Evolutionary conservation across 1,140 invertebrate genomes (phyloP).

Genomic region (Habropoda laboriosa): DNA sequence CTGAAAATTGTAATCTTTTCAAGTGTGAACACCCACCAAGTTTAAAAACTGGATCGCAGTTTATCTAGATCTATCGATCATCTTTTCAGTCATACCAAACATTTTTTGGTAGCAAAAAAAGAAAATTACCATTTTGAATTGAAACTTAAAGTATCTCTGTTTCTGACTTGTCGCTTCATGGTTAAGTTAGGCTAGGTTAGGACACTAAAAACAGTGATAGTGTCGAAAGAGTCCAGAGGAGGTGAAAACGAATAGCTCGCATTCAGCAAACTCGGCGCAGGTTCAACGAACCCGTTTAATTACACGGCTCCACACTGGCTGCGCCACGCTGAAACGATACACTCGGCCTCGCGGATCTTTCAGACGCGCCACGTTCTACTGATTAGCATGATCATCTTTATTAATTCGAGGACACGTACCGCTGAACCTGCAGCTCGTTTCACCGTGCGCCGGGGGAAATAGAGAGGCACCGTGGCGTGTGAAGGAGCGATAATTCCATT

Average conservation of each 20-base stretch:
- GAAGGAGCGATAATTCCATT: background rate
- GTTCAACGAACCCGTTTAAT: constrained; percentile 46
- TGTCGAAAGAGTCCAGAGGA: constrained; percentile 9
- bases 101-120: too few species aligned
- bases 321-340: constrained; percentile 41
- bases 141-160: too few species aligned
- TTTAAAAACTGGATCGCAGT: too few species aligned
- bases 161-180: too few species aligned
- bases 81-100: too few species aligned
- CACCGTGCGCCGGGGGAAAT: background rate
- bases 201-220: too few species aligned
- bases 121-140: too few species aligned
- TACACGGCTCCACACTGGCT: constrained; percentile 39
- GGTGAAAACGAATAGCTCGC: constrained; percentile 27
- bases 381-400: constrained; percentile 55
- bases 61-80: too few species aligned
- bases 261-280: constrained; percentile 27
- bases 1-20: too few species aligned
- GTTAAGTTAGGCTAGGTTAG: too few species aligned
- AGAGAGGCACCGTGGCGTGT: background rate
- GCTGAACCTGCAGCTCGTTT: constrained; percentile 8
- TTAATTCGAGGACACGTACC: constrained; percentile 51
- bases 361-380: constrained; percentile 24
- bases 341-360: constrained; percentile 34
- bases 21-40: too few species aligned